Base-by-base conservation (phyloP, 1,140 invertebrate genomes). In the Hycleus cichorii region DNA sequence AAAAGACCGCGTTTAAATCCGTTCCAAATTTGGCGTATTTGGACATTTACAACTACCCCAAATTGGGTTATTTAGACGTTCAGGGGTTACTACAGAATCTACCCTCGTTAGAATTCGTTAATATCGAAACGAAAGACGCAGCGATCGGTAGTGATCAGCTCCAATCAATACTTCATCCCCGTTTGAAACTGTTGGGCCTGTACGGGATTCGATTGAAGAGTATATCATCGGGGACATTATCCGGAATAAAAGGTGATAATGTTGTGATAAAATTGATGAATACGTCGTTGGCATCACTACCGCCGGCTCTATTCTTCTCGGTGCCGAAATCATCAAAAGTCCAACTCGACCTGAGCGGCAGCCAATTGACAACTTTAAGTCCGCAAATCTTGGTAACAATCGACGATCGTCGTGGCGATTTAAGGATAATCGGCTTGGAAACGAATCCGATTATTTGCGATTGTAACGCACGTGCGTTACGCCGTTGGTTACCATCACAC, bases 301-400 rank as follows among this genome's bases (percentile, higher is more conserved):
- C 90, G 3, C 84, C 89, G 4, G 84, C 90, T 1, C 69, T 95
- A 18, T 82, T 95, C 49, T 91, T 93, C 65, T 89, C 91, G 0
- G 81, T 95, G n/a, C 93, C 93, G 1, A 81, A 90, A 66, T 95
- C 91, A 3, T 90, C 89, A 0, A 81, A 83, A 53, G 83, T 95
- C 11, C 81, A 77, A 5, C 76, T 95, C 1, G 87, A 93, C 69
- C 79, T 95, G 0, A 78, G 81, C n/a, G 86, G 87, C 7, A 91
- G 85, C 66, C 85, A 87, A 69, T 77, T 95, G 42, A 79, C 80
- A 4, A 88, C 84, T 1, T 69, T 95, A 3, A 82, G 86, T 49
- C 80, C 86, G 0, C 89, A 91, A 64, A 78, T 94, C 46, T 74
- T 95, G 6, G 80, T 84, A 8, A 84, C 87, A 27, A 74, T 94